phyloP scores from a whole-genome alignment of 2,797 vertebrate genomes.

The Champsocephalus esox region DNA sequence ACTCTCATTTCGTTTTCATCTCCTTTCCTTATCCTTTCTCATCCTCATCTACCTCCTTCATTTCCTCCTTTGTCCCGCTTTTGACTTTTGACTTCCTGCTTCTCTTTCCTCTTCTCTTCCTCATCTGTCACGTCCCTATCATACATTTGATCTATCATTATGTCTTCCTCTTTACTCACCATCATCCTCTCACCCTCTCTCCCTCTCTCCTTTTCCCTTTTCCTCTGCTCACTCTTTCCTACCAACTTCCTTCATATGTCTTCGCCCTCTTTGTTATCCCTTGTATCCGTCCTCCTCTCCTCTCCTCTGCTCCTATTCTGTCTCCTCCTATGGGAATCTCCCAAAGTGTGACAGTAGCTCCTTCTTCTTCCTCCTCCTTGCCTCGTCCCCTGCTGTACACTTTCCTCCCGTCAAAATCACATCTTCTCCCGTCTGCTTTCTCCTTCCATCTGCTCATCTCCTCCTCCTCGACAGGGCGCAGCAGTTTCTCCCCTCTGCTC shows the following conservation, averaged over 20 bases:
- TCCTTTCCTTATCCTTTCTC: not conserved
- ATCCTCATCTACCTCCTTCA: not conserved
- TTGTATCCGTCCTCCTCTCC: no score
- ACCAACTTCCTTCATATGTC: not conserved
- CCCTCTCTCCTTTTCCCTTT: not conserved
- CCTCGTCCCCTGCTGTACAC: conserved; percentile 30
- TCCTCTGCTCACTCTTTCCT: not conserved
- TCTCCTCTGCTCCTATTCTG: conserved; percentile 20
- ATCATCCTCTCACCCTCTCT: not conserved
- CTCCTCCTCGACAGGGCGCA: conserved; percentile 13
- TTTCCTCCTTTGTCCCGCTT: not conserved
- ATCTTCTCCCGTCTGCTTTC: conserved; percentile 25
- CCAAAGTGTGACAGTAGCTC: conserved; percentile 44
- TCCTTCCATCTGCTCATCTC: conserved; percentile 37
- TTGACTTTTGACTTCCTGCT: no score
- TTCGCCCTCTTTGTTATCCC: not conserved
- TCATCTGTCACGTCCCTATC: not conserved
- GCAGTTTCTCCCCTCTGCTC: conserved; percentile 24
- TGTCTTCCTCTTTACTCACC: no score
- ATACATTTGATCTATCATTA: no score
- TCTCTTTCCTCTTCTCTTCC: not conserved
- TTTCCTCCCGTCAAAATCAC: conserved; percentile 35
- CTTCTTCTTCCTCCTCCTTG: conserved; percentile 1
- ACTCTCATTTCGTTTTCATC: no score
- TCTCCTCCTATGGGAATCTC: conserved; percentile 38